Conservation (phyloP, 2,113 vertebrate genomes). For the Laterallus jamaicensis region DNA sequence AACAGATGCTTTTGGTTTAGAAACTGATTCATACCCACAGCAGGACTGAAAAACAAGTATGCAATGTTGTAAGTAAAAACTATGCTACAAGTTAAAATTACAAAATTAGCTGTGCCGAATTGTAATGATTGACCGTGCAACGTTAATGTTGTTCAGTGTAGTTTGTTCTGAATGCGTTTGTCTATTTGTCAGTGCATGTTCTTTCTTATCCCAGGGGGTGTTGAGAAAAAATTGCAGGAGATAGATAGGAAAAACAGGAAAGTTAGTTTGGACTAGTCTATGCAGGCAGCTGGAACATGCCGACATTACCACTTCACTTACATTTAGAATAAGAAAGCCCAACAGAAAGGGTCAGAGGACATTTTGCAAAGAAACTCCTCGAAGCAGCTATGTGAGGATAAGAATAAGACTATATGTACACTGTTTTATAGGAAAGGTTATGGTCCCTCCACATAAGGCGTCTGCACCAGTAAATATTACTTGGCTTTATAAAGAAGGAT, state of each 20-base stretch:
- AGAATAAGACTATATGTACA: accelerated
- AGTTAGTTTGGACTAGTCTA: not conserved
- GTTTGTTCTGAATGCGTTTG: not conserved
- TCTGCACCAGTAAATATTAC: not conserved
- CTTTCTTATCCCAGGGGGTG: not conserved
- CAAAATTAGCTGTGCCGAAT: not conserved
- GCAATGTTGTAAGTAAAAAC: not conserved
- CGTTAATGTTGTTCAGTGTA: not conserved
- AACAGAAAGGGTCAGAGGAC: not conserved
- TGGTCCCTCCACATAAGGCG: not conserved
- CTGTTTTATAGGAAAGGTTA: not conserved
- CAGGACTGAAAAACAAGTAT: not conserved
- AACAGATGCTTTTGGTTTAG: not conserved
- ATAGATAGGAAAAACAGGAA: not conserved
- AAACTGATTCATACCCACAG: not conserved
- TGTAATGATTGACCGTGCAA: not conserved
- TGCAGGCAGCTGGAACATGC: not conserved
- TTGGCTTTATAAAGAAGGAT: not conserved
- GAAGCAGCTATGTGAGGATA: not conserved
- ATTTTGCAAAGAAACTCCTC: not conserved
- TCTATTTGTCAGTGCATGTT: not conserved
- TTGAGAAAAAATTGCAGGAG: not conserved
- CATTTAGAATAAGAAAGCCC: not conserved
- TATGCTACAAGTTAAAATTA: not conserved
- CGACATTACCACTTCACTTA: not conserved